These are phyloP conservation scores for Pipistrellus nathusii DNA, from an alignment of 2,797 vertebrate genomes.

Conservation along the genomic window DNA sequence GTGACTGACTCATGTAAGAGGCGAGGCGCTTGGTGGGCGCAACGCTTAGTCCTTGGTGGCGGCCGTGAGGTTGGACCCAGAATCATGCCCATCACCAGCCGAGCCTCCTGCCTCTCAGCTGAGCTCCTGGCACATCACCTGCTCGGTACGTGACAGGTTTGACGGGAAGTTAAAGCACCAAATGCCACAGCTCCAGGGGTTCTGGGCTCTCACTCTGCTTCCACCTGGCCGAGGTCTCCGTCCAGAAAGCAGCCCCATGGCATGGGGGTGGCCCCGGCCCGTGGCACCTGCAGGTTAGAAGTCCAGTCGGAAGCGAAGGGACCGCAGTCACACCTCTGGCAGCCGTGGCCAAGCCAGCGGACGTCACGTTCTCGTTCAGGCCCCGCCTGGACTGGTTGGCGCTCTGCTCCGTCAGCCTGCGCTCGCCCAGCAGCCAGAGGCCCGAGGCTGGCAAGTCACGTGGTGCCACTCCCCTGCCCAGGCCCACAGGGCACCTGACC, in stretches of 20 bases:
- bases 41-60: not conserved
- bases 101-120: not conserved
- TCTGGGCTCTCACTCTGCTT: not conserved
- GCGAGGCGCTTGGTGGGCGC: not conserved
- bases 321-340: not conserved
- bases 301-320: not conserved
- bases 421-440: not conserved
- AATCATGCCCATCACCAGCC: accelerated
- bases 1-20: not conserved
- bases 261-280: not conserved
- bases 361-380: not conserved
- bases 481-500: not conserved
- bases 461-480: not conserved
- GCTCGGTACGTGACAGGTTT: not conserved
- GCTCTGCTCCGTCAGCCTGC: not conserved
- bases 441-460: not conserved
- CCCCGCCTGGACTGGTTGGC: not conserved
- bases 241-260: not conserved
- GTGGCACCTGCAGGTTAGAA: not conserved
- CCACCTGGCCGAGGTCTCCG: not conserved
- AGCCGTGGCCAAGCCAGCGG: not conserved
- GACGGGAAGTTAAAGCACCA: not conserved
- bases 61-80: not conserved
- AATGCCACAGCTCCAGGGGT: not conserved
- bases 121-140: not conserved